Conservation (phyloP, 1,140 invertebrate species). For the Lucilia cuprina region DNA sequence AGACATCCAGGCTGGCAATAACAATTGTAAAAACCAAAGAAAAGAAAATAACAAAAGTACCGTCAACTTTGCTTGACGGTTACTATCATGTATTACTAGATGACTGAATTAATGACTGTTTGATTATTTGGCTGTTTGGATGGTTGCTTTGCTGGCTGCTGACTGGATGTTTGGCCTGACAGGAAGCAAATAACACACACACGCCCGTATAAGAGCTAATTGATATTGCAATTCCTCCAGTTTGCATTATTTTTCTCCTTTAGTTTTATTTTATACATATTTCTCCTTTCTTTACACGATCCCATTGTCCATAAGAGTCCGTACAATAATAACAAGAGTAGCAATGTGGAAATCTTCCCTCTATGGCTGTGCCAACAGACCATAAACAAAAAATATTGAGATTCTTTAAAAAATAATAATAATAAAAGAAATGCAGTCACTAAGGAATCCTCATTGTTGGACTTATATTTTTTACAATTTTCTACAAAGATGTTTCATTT, state of each 20-base stretch:
- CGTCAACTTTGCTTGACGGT: background rate
- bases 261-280: background rate
- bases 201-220: constrained; percentile 13
- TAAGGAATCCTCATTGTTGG: background rate
- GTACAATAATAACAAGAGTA: background rate
- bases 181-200: constrained; percentile 4
- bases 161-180: constrained; percentile 2
- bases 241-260: background rate
- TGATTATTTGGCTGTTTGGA: constrained; percentile 11
- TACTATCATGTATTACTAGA: background rate
- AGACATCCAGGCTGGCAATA: background rate
- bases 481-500: background rate
- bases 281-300: background rate
- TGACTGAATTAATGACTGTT: background rate
- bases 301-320: constrained; percentile 8
- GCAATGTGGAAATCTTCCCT: background rate
- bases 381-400: background rate
- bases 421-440: background rate
- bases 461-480: background rate
- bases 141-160: background rate
- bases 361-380: background rate
- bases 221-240: background rate
- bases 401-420: background rate
- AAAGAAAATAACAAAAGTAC: background rate
- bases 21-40: background rate